Evolutionary conservation across 2,113 vertebrate genomes (phyloP).

Genomic region (Coturnix japonica): DNA sequence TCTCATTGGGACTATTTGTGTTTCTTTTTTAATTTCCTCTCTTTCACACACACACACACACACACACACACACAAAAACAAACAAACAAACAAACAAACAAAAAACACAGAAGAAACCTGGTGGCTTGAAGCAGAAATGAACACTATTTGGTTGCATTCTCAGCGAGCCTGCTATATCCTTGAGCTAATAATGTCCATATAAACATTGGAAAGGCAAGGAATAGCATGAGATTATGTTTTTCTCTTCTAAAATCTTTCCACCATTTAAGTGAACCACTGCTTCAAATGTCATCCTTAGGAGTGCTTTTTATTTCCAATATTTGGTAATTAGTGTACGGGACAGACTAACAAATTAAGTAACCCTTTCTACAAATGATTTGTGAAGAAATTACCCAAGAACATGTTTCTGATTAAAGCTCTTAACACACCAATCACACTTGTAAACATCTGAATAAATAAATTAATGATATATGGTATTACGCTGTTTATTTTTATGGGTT

Average conservation of each 20-base stretch:
- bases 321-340: neutral
- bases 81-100: neutral
- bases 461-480: neutral
- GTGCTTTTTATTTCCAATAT: neutral
- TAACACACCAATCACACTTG: neutral
- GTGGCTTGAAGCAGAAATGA: neutral
- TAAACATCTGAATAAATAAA: neutral
- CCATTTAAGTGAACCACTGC: neutral
- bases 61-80: too few species aligned
- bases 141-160: neutral
- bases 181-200: neutral
- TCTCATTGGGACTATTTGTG: accelerated
- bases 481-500: neutral
- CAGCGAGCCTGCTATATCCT: neutral
- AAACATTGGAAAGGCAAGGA: neutral
- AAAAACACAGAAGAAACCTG: neutral
- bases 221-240: neutral
- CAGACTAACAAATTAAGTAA: neutral
- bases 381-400: neutral
- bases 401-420: neutral
- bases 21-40: neutral
- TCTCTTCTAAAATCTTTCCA: neutral
- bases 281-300: neutral
- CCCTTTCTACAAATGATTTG: neutral
- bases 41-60: too few species aligned